These are phyloP conservation scores for Anthoscopus minutus DNA, from an alignment of 2,113 vertebrate genomes.

Conservation along the genomic window DNA sequence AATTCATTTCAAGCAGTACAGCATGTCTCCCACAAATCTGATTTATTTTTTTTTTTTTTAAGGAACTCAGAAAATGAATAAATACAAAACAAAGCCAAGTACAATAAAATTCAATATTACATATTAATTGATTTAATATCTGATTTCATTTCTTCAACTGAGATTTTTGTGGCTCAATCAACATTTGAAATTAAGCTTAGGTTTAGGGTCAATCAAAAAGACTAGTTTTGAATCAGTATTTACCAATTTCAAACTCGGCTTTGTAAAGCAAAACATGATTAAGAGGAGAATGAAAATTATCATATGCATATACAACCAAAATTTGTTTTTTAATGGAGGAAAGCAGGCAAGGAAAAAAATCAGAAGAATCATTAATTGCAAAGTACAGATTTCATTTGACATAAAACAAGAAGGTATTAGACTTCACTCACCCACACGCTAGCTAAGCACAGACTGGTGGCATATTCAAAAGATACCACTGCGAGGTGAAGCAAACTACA, in stretches of 20 bases:
- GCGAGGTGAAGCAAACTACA: slow-evolving; percentile 78
- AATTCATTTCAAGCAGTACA: background rate
- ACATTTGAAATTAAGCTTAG: background rate
- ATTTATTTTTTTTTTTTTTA: no score
- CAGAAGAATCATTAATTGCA: background rate
- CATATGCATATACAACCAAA: background rate
- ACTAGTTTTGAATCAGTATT: background rate
- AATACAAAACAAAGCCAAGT: background rate
- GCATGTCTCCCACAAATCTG: background rate
- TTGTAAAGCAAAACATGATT: background rate
- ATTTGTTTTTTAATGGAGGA: background rate
- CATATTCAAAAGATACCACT: slow-evolving; percentile 81
- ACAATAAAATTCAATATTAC: background rate
- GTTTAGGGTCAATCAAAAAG: background rate
- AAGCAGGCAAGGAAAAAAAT: background rate
- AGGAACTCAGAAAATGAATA: background rate
- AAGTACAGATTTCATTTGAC: background rate
- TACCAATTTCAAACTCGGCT: background rate
- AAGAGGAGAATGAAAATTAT: background rate
- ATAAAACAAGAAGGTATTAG: slow-evolving; percentile 38
- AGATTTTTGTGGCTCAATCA: background rate
- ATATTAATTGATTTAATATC: background rate
- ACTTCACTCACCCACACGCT: slow-evolving; percentile 77
- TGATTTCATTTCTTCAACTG: background rate
- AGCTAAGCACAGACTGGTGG: slow-evolving; percentile 72